Base-by-base conservation (phyloP, 2,797 vertebrate species). In the Margarornis squamiger region DNA sequence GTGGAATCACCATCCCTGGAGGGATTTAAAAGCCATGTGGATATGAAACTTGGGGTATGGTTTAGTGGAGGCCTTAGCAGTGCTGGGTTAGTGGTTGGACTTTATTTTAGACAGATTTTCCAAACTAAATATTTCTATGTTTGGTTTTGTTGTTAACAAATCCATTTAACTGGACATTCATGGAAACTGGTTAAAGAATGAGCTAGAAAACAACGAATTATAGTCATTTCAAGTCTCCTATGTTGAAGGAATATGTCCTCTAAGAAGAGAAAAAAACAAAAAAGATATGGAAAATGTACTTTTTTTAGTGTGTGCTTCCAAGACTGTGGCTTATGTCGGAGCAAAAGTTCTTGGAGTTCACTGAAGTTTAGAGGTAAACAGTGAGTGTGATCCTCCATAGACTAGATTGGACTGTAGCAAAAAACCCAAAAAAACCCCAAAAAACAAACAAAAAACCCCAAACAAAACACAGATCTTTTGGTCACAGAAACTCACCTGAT, bases 131-230 rank as follows among this genome's bases (percentile, higher is more conserved):
- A 12, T 7, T 45, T 51, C 38, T 18, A 5, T 24, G 7, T 22
- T 10, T 3, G 30, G 5, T 14, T 66, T 55, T 3, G 0, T 23
- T 8, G 36, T 90, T 32, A 72, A 21, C 8, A 87, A 59, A 71
- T 32, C 16, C 0, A 14, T 62, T 66, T 49, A 61, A 27, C 12
- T 11, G 30, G 10, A 68, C 12, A 23, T 34, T 29, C 0, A 0
- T 39, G 30, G 29, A 81, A 48, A 10, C 38, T 36, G 68, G 24
- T 15, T 54, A 26, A 68, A 68, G 2, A 24, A 2, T 12, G 22
- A 55, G 36, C 2, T 54, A 39, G 8, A 34, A 65, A 78, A 55
- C 6, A 68, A 41, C 5, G 8, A 71, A 38, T 23, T 12, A 6
- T 36, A 87, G 34, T 24, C 22, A 6, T 55, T 65, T 58, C 6